These are phyloP conservation scores for Phymatocera aterrima DNA, from an alignment of 2,888 invertebrate species.

Conservation along the genomic window DNA sequence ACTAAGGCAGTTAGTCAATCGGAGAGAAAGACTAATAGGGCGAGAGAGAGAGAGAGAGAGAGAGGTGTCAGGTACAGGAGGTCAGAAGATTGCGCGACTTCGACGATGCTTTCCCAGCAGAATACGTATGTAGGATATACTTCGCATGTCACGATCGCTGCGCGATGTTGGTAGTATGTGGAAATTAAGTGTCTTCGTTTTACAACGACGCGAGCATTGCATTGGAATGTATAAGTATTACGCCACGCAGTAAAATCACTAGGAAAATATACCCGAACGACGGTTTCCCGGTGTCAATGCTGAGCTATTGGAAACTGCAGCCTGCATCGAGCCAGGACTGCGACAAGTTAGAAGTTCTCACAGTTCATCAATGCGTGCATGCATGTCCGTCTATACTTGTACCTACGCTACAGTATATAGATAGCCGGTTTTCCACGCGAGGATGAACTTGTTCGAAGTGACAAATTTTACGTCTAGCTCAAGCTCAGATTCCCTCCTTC, in stretches of 20 bases:
- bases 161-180: not conserved
- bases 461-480: constrained; percentile 57
- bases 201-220: too few species aligned
- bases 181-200: too few species aligned
- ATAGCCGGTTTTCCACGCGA: constrained; percentile 56
- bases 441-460: constrained; percentile 57
- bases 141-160: not conserved
- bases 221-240: too few species aligned
- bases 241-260: too few species aligned
- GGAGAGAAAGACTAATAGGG: too few species aligned
- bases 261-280: too few species aligned
- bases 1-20: constrained; percentile 23
- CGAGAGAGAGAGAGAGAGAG: too few species aligned
- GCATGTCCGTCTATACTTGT: too few species aligned
- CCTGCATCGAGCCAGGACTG: not conserved
- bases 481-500: not conserved
- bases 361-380: too few species aligned
- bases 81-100: constrained; percentile 29
- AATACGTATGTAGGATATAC: not conserved
- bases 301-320: constrained; percentile 3
- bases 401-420: too few species aligned
- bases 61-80: constrained; percentile 38
- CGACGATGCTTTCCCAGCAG: not conserved
- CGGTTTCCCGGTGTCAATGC: constrained; percentile 26
- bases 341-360: constrained; percentile 41